Percentiles rank a stretch among this genome's conserved stretches.
phyloP scores from a whole-genome alignment of 2,888 invertebrate species.

The Julus scandinavius region DNA sequence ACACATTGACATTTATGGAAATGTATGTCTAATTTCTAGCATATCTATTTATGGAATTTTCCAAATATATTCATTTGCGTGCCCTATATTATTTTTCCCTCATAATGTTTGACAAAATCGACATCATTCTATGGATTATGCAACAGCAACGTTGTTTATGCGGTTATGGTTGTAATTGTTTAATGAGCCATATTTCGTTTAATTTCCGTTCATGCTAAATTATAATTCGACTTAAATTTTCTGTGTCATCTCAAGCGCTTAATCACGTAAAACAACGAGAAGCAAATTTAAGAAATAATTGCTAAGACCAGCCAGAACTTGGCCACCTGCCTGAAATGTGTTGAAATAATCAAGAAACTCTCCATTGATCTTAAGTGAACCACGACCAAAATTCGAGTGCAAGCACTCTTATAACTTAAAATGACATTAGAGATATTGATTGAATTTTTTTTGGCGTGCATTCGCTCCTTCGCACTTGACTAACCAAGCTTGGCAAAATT shows the following conservation, averaged over 20 bases:
- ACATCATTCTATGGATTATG: not conserved
- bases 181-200: not conserved
- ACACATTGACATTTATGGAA: no score
- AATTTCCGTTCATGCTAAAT: not conserved
- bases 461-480: not conserved
- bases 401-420: conserved; percentile 15
- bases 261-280: not conserved
- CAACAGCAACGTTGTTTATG: not conserved
- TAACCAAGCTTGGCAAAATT: conserved; percentile 7
- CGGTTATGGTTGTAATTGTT: not conserved
- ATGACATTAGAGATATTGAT: conserved; percentile 14
- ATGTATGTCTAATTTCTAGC: no score
- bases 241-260: not conserved
- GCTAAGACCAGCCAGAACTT: not conserved
- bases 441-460: not conserved
- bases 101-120: no score
- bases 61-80: no score
- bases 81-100: no score
- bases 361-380: conserved; percentile 30
- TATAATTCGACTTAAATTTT: not conserved
- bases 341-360: not conserved
- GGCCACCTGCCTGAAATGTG: not conserved
- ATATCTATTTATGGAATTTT: no score
- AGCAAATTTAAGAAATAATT: not conserved
- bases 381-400: conserved; percentile 28